Conservation (phyloP, 2,797 vertebrate species). For the Malurus leucopterus region DNA sequence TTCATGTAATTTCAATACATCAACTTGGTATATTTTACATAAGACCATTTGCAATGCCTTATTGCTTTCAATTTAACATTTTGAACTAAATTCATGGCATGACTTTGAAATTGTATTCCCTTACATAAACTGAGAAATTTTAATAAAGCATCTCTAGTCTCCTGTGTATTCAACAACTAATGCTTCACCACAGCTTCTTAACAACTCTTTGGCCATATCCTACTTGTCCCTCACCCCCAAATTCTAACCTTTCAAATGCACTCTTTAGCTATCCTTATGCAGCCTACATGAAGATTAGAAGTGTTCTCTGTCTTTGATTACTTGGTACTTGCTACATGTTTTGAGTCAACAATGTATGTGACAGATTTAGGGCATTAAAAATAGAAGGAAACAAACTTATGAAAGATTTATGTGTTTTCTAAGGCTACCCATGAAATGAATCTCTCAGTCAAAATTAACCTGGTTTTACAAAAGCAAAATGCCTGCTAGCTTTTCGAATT, state of each 20-base stretch:
- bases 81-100: conserved; percentile 7
- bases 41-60: conserved; percentile 3
- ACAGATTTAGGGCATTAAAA: conserved; percentile 48
- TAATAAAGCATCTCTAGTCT: background rate
- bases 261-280: background rate
- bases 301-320: background rate
- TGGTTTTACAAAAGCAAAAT: background rate
- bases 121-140: background rate
- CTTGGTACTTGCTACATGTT: background rate
- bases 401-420: conserved; percentile 43
- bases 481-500: background rate
- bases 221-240: background rate
- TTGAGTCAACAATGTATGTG: conserved; percentile 12
- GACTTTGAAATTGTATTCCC: conserved; percentile 4
- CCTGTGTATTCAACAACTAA: background rate
- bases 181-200: background rate
- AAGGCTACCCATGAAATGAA: background rate
- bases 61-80: conserved; percentile 28
- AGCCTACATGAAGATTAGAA: background rate
- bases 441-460: background rate
- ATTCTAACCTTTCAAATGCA: background rate
- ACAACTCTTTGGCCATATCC: background rate
- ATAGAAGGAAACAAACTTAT: conserved; percentile 45
- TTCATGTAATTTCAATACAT: background rate
- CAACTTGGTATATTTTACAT: background rate